A percentile compares a stretch with the other conserved stretches of the same genome.
phyloP scores from a whole-genome alignment of 92 coral and sea anemone species.

The Paramuricea clavata region DNA sequence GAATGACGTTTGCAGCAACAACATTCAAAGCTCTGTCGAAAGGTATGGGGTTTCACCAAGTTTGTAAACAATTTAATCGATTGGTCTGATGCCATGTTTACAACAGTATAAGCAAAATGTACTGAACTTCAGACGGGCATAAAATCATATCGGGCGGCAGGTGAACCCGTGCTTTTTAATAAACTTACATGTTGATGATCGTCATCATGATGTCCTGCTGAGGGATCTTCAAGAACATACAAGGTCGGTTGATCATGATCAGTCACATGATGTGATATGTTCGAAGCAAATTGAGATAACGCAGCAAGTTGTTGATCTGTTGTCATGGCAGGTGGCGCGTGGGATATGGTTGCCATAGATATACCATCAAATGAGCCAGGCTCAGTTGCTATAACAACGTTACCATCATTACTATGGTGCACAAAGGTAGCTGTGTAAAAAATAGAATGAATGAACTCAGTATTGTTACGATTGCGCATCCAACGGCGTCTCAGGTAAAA shows the following conservation, averaged over 20 bases:
- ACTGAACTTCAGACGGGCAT: too few species aligned
- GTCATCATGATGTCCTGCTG: constrained; percentile 78
- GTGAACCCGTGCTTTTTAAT: too few species aligned
- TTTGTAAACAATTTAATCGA: too few species aligned
- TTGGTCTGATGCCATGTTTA: too few species aligned
- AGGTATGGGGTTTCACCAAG: too few species aligned
- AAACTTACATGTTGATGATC: constrained; percentile 79
- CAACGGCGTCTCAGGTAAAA: too few species aligned
- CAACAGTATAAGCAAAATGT: too few species aligned
- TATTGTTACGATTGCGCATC: too few species aligned
- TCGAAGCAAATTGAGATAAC: constrained; percentile 79
- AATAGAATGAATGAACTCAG: constrained; percentile 10
- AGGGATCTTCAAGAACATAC: constrained; percentile 87
- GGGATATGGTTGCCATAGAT: constrained; percentile 88
- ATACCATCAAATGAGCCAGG: constrained; percentile 83
- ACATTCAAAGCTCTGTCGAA: too few species aligned
- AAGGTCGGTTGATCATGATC: constrained; percentile 85
- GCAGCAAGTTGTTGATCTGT: constrained; percentile 86
- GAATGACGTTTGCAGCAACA: too few species aligned
- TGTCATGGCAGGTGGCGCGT: constrained; percentile 77
- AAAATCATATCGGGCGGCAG: too few species aligned
- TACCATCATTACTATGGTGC: constrained; percentile 94
- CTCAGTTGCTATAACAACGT: constrained; percentile 96
- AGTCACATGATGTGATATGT: constrained; percentile 84
- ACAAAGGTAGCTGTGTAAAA: constrained; percentile 76